Evolutionary conservation across 2,113 vertebrate species (phyloP).

Genomic region (Erythrolamprus reginae): DNA sequence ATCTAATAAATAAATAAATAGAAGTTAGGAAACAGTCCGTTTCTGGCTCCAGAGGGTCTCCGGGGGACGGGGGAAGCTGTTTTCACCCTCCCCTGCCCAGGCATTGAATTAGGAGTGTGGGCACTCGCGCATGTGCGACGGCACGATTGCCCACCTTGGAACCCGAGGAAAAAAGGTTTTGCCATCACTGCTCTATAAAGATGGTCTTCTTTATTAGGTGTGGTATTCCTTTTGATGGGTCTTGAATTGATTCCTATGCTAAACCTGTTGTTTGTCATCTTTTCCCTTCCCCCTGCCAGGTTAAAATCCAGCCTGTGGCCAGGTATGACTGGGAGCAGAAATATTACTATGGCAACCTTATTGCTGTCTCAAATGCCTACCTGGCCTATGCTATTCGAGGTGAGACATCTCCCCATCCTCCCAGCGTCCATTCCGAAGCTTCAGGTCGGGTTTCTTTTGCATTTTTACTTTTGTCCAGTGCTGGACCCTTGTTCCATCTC

Average conservation of each 20-base stretch:
- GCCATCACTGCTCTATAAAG: too few relatives aligned
- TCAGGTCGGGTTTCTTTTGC: neutral
- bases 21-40: too few relatives aligned
- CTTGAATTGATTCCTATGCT: neutral
- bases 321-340: conserved; percentile 99
- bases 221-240: neutral
- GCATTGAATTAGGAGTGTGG: too few relatives aligned
- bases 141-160: too few relatives aligned
- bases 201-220: neutral
- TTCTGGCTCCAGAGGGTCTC: too few relatives aligned
- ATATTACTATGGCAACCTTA: conserved; percentile 94
- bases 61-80: too few relatives aligned
- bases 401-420: conserved; percentile 55
- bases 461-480: fast-evolving
- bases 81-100: too few relatives aligned
- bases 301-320: conserved; percentile 96
- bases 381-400: conserved; percentile 95
- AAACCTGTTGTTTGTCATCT: neutral
- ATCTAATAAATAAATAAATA: too few relatives aligned
- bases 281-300: conserved; percentile 70
- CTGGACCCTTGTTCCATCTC: neutral
- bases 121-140: too few relatives aligned
- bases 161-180: too few relatives aligned
- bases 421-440: fast-evolving
- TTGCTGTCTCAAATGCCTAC: conserved; percentile 94